Conservation (phyloP, 2,888 invertebrate genomes). For the Ophion ellenae region DNA sequence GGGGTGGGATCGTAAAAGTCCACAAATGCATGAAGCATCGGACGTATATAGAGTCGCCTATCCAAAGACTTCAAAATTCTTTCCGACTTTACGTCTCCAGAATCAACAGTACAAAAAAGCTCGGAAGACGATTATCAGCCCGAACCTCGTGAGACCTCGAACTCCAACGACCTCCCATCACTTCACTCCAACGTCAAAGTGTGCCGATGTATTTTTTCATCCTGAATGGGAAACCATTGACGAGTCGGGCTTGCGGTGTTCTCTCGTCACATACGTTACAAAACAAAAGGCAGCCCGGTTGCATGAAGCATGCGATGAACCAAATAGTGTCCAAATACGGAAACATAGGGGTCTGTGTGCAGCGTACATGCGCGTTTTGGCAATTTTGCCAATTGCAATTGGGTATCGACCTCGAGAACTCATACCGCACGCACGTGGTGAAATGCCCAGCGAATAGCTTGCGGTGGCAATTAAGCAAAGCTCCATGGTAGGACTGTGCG, state of each 20-base stretch:
- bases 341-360: slow-evolving; percentile 9
- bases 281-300: background rate
- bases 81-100: no score
- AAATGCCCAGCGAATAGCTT: slow-evolving; percentile 44
- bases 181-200: background rate
- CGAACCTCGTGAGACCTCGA: no score
- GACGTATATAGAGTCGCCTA: no score
- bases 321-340: background rate
- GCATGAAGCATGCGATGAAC: background rate
- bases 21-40: no score
- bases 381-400: slow-evolving; percentile 58
- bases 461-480: slow-evolving; percentile 63
- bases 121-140: no score
- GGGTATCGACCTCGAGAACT: slow-evolving; percentile 44
- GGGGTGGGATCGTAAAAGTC: no score
- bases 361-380: slow-evolving; percentile 46
- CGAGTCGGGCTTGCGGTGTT: background rate
- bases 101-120: no score
- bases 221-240: background rate
- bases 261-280: background rate
- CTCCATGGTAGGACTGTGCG: slow-evolving; percentile 20
- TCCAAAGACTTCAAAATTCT: no score
- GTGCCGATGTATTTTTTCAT: background rate
- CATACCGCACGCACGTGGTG: slow-evolving; percentile 43
- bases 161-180: no score